phyloP scores from a whole-genome alignment of 2,888 invertebrate genomes.

The Drosophila anomalata region DNA sequence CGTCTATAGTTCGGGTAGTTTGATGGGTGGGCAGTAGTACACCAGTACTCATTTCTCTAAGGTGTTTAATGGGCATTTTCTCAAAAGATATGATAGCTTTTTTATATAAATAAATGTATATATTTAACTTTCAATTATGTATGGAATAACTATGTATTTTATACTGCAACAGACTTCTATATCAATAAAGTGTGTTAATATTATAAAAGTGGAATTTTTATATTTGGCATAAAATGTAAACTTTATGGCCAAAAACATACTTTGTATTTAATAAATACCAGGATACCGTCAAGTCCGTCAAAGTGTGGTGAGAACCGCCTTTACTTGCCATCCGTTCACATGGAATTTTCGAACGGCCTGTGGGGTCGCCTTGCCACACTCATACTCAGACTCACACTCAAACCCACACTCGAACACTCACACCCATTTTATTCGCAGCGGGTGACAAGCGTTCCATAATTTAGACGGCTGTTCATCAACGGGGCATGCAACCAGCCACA shows the following conservation, averaged over 20 bases:
- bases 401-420: slow-evolving; percentile 39
- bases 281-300: neutral
- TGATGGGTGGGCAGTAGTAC: slow-evolving; percentile 1
- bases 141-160: no score
- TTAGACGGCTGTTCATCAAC: slow-evolving; percentile 76
- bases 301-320: neutral
- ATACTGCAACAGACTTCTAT: no score
- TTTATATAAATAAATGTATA: neutral
- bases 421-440: slow-evolving; percentile 68
- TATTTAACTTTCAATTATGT: neutral
- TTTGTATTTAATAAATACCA: slow-evolving; percentile 1
- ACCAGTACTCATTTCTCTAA: neutral
- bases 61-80: neutral
- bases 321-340: slow-evolving; percentile 49
- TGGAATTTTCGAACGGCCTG: slow-evolving; percentile 53
- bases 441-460: slow-evolving; percentile 80
- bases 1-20: slow-evolving; percentile 6
- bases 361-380: slow-evolving; percentile 65
- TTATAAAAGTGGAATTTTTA: no score
- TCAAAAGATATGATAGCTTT: neutral
- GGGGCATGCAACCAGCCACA: slow-evolving; percentile 47
- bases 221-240: neutral
- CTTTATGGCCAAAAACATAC: neutral
- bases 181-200: no score
- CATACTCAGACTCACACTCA: slow-evolving; percentile 14